phyloP scores from a whole-genome alignment of 1,140 invertebrate species.

The Pentalonia nigronervosa region DNA sequence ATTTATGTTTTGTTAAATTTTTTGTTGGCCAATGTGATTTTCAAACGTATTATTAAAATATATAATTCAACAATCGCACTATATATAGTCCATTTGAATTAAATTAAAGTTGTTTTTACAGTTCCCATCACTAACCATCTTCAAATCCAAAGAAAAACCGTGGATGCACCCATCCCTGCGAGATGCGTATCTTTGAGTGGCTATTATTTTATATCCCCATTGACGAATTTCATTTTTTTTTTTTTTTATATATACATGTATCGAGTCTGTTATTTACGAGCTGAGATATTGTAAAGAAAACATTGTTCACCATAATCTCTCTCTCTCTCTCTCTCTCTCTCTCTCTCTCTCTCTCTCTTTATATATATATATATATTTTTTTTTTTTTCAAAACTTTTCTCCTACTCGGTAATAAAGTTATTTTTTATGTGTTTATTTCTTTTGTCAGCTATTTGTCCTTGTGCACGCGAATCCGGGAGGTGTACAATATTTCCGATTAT shows the following conservation, averaged over 20 bases:
- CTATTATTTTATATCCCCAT: background rate
- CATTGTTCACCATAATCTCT: background rate
- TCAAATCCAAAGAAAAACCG: background rate
- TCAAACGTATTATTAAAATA: background rate
- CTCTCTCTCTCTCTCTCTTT: no score
- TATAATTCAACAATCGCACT: background rate
- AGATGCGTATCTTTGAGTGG: background rate
- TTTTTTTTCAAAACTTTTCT: constrained; percentile 8
- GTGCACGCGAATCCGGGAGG: constrained; percentile 9
- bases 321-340: background rate
- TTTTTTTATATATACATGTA: background rate
- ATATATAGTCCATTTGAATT: background rate
- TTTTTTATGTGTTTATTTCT: constrained; percentile 45
- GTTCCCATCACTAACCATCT: background rate
- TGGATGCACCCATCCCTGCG: background rate
- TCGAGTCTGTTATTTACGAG: constrained; percentile 31
- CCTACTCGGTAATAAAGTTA: constrained; percentile 31
- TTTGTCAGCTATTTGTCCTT: constrained; percentile 47
- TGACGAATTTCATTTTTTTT: background rate
- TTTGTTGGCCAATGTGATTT: background rate
- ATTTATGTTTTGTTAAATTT: background rate
- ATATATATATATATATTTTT: background rate
- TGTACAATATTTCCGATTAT: constrained; percentile 50
- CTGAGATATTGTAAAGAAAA: constrained; percentile 31
- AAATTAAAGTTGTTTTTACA: background rate